Evolutionary conservation across 2,797 vertebrate species (phyloP).

Genomic region (Tachyglossus aculeatus): DNA sequence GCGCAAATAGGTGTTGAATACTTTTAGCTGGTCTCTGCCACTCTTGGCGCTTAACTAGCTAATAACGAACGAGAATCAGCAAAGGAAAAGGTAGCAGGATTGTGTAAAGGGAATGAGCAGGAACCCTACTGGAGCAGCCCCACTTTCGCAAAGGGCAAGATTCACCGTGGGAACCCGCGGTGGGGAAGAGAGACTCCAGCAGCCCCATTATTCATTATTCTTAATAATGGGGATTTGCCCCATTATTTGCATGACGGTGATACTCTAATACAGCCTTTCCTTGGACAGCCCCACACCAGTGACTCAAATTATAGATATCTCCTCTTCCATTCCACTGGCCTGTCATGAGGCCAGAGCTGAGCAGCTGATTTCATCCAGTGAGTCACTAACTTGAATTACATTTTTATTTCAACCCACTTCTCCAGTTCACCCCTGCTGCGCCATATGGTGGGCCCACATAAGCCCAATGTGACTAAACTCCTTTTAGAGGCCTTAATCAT

Average conservation of each 20-base stretch:
- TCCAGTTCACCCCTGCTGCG: slow-evolving; percentile 35
- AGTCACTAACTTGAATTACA: slow-evolving; percentile 51
- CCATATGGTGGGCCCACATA: slow-evolving; percentile 63
- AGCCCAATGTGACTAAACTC: slow-evolving; percentile 57
- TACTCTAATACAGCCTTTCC: too few species aligned
- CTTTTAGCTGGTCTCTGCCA: too few species aligned
- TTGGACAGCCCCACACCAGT: not conserved
- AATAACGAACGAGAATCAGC: too few species aligned
- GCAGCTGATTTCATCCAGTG: slow-evolving; percentile 41
- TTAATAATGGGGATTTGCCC: too few species aligned
- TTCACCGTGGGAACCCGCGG: too few species aligned
- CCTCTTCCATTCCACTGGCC: slow-evolving; percentile 13
- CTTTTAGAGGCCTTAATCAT: slow-evolving; percentile 36
- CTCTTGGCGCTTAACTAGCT: too few species aligned
- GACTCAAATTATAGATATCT: slow-evolving; percentile 9
- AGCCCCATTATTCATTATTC: too few species aligned
- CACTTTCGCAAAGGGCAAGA: not conserved
- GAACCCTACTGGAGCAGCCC: not conserved
- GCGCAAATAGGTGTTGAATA: too few species aligned
- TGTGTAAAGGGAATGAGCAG: too few species aligned
- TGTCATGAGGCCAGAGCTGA: slow-evolving; percentile 48
- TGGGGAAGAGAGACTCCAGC: too few species aligned
- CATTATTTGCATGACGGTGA: too few species aligned
- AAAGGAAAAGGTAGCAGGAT: too few species aligned
- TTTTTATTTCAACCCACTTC: slow-evolving; percentile 54